A percentile compares a stretch with the other conserved stretches of the same genome.
phyloP scores from a whole-genome alignment of 2,113 vertebrate species.

The Glaucomys volans region DNA sequence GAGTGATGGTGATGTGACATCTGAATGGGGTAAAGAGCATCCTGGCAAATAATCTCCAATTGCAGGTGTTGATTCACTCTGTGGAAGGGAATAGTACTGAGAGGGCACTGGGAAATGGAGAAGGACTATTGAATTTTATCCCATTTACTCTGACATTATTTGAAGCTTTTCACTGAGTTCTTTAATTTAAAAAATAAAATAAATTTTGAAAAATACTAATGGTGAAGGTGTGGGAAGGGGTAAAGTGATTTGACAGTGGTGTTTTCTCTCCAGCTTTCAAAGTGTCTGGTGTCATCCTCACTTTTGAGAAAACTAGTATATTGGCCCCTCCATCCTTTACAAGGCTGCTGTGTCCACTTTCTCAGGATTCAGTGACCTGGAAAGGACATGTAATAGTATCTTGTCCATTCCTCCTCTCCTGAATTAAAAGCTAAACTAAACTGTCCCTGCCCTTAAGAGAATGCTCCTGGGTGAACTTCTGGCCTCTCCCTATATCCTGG shows the following conservation, averaged over 20 bases:
- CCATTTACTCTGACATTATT: not conserved
- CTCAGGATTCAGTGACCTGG: too few species aligned
- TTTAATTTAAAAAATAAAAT: not conserved
- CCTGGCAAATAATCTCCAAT: not conserved
- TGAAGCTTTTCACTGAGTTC: not conserved
- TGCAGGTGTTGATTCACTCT: too few species aligned
- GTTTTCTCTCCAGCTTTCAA: not conserved
- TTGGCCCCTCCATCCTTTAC: too few species aligned
- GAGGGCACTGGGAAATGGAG: not conserved
- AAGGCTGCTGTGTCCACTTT: too few species aligned
- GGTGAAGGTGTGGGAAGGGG: not conserved
- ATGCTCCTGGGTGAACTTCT: not conserved
- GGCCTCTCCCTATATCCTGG: not conserved
- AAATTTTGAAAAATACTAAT: not conserved
- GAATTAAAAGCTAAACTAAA: not conserved
- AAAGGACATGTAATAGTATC: not conserved
- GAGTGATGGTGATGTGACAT: not conserved
- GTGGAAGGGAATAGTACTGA: too few species aligned
- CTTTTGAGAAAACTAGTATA: too few species aligned
- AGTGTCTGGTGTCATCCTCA: not conserved
- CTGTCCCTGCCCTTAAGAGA: not conserved
- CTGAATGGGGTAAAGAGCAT: not conserved
- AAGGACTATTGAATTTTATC: not conserved
- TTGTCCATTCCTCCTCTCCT: not conserved
- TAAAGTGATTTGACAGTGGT: not conserved